Conservation (phyloP, 1,140 invertebrate species). For the Tetragonula clypearis region DNA sequence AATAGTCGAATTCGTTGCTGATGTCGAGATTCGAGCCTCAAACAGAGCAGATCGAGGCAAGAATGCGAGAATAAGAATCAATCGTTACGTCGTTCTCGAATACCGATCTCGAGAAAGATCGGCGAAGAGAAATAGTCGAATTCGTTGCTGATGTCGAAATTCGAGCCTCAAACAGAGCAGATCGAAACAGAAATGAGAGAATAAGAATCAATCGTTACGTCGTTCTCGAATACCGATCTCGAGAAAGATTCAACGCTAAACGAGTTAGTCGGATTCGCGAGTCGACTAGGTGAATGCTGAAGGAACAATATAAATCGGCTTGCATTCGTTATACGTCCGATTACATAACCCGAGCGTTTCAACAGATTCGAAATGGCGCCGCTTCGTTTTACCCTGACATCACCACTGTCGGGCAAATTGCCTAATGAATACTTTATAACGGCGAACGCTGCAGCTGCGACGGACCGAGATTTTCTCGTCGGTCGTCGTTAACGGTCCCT, state of each 20-base stretch:
- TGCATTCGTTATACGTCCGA: constrained; percentile 12
- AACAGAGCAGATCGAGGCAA: no score
- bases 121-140: no score
- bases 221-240: not conserved
- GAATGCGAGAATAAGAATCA: not conserved
- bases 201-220: not conserved
- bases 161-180: no score
- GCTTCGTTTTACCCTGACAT: no score
- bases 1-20: no score
- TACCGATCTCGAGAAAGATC: no score
- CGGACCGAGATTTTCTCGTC: no score
- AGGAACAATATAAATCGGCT: not conserved
- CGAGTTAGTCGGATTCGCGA: no score
- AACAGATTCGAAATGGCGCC: not conserved
- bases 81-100: not conserved
- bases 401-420: not conserved
- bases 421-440: not conserved
- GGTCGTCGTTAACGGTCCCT: no score
- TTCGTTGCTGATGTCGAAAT: no score
- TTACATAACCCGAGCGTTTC: constrained; percentile 3
- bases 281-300: not conserved
- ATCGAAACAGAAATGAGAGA: no score
- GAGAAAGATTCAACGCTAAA: not conserved
- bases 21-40: no score
- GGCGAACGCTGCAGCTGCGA: not conserved